A percentile compares a stretch with the other conserved stretches of the same genome.
Conservation (phyloP, 2,797 vertebrate genomes). For the Sternarchorhynchus goeldii region DNA sequence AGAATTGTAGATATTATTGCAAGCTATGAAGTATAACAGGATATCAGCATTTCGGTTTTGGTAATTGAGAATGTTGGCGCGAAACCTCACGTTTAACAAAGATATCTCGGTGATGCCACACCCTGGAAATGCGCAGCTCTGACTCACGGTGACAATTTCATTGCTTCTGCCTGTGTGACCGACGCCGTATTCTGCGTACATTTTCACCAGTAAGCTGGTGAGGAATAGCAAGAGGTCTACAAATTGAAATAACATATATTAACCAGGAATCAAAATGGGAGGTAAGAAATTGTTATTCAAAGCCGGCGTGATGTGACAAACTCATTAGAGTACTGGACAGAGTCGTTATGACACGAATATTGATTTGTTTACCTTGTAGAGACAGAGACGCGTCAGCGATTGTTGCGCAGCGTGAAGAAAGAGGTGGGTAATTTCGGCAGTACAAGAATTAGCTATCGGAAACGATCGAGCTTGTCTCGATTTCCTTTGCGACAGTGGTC, state of each 20-base stretch:
- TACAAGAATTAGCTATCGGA: background rate
- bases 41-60: background rate
- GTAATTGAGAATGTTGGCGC: background rate
- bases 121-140: conserved; percentile 54
- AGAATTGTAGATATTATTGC: background rate
- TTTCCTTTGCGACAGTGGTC: no score
- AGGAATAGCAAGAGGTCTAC: conserved; percentile 5
- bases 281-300: conserved; percentile 61
- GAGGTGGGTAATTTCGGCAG: conserved; percentile 79
- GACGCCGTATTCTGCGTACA: conserved; percentile 39
- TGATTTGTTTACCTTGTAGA: conserved; percentile 75
- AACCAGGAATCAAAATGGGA: conserved; percentile 68
- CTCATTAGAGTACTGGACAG: conserved; percentile 22
- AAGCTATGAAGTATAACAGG: background rate
- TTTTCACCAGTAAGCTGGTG: conserved; percentile 21
- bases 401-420: conserved; percentile 96
- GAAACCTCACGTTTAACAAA: background rate
- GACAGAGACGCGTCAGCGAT: conserved; percentile 91
- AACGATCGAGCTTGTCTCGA: no score
- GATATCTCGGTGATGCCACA: conserved; percentile 44
- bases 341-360: conserved; percentile 41
- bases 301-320: background rate
- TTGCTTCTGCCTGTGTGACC: conserved; percentile 13
- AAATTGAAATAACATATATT: background rate
- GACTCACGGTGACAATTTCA: conserved; percentile 53